A percentile compares a stretch with the other conserved stretches of the same genome.
These are phyloP conservation scores for Labia minor DNA, from an alignment of 2,888 invertebrate genomes.

Conservation along the genomic window DNA sequence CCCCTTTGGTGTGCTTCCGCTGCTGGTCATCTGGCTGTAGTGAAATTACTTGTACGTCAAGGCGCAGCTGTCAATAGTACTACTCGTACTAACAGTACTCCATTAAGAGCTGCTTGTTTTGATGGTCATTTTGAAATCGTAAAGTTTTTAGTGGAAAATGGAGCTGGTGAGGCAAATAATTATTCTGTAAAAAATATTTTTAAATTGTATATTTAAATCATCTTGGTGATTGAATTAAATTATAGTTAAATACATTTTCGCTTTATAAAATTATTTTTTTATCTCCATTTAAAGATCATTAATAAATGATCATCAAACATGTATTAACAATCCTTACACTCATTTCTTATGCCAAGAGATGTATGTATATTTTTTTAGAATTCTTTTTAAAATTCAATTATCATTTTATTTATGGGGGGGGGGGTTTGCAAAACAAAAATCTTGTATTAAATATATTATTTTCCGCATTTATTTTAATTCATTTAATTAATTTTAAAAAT, in stretches of 20 bases:
- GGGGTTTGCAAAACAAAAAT: too few relatives aligned
- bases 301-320: too few relatives aligned
- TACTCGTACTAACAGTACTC: constrained; percentile 89
- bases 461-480: too few relatives aligned
- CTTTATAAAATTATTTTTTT: background rate
- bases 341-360: too few relatives aligned
- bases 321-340: too few relatives aligned
- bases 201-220: background rate
- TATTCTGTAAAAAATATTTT: constrained; percentile 8
- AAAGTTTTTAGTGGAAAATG: constrained; percentile 78
- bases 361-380: too few relatives aligned
- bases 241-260: background rate
- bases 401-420: too few relatives aligned
- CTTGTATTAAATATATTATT: too few relatives aligned
- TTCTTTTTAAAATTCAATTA: too few relatives aligned
- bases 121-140: constrained; percentile 94
- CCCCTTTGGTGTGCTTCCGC: constrained; percentile 97
- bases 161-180: constrained; percentile 60
- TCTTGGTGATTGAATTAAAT: background rate
- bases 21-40: constrained; percentile 82
- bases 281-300: background rate
- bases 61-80: constrained; percentile 90
- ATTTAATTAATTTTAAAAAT: too few relatives aligned
- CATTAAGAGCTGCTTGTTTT: constrained; percentile 89
- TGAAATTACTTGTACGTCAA: constrained; percentile 68